A percentile compares a stretch with the other conserved stretches of the same genome.
phyloP scores from a whole-genome alignment of 2,113 vertebrate genomes.

The Proterorhinus semilunaris region DNA sequence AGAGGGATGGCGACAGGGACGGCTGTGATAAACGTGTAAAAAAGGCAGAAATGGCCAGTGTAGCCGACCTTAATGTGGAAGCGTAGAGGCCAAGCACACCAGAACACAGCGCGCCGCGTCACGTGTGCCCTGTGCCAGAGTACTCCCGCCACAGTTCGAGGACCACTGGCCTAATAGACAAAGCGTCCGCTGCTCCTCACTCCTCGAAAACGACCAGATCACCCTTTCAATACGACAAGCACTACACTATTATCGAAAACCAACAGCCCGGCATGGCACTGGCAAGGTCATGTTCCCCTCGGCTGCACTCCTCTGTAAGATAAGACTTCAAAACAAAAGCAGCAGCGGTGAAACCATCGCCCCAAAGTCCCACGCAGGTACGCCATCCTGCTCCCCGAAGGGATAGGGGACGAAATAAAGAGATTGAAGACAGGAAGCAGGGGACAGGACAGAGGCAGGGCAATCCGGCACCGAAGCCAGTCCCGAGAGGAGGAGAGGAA shows the following conservation, averaged over 20 bases:
- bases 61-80: no score
- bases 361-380: conserved; percentile 33
- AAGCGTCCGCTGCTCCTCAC: background rate
- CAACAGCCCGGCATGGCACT: conserved; percentile 32
- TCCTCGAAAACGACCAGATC: conserved; percentile 12
- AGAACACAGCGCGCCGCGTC: no score
- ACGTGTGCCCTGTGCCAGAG: background rate
- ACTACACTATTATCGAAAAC: conserved; percentile 42
- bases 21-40: no score
- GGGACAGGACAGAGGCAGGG: conserved; percentile 26
- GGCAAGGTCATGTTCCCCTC: conserved; percentile 48
- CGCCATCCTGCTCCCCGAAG: conserved; percentile 13
- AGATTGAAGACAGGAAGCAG: conserved; percentile 27
- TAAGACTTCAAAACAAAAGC: conserved; percentile 50
- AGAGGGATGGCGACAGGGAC: no score
- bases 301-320: conserved; percentile 37
- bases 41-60: no score
- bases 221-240: conserved; percentile 18
- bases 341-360: conserved; percentile 15
- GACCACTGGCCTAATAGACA: background rate
- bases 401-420: background rate
- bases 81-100: no score
- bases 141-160: background rate
- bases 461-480: conserved; percentile 45
- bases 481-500: conserved; percentile 12